Conservation (phyloP, 2,113 vertebrate genomes). For the Phrynocephalus versicolor region DNA sequence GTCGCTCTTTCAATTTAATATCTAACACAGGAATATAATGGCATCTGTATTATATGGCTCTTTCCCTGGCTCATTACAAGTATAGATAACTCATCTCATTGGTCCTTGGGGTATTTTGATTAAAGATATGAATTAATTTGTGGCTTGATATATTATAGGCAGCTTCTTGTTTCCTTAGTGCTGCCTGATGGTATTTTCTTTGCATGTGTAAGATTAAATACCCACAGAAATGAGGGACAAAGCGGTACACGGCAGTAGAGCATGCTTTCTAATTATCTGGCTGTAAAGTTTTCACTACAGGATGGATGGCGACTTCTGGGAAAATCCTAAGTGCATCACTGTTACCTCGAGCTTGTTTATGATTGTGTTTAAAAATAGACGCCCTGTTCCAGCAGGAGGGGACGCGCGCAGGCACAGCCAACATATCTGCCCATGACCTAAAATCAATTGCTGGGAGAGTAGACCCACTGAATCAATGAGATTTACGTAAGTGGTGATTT, state of each 20-base stretch:
- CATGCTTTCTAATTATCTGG: conserved; percentile 21
- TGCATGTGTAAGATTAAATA: conserved; percentile 12
- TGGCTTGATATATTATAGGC: neutral
- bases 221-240: neutral
- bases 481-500: too few species aligned
- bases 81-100: neutral
- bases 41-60: neutral
- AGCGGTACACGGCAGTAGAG: neutral
- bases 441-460: too few species aligned
- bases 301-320: conserved; percentile 13
- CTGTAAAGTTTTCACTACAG: conserved; percentile 26
- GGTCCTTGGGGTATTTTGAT: conserved; percentile 9
- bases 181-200: conserved; percentile 11
- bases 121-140: conserved; percentile 13
- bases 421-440: too few species aligned
- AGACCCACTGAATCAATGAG: too few species aligned
- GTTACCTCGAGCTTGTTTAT: conserved; percentile 16
- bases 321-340: conserved; percentile 3
- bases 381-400: neutral
- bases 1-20: neutral
- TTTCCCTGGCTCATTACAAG: neutral
- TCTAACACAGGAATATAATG: neutral
- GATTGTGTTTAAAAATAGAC: neutral
- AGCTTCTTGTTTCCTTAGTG: conserved; percentile 2
- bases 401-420: neutral